Conservation (phyloP, 2,797 vertebrate genomes). For the Pangasius mekongensis region DNA sequence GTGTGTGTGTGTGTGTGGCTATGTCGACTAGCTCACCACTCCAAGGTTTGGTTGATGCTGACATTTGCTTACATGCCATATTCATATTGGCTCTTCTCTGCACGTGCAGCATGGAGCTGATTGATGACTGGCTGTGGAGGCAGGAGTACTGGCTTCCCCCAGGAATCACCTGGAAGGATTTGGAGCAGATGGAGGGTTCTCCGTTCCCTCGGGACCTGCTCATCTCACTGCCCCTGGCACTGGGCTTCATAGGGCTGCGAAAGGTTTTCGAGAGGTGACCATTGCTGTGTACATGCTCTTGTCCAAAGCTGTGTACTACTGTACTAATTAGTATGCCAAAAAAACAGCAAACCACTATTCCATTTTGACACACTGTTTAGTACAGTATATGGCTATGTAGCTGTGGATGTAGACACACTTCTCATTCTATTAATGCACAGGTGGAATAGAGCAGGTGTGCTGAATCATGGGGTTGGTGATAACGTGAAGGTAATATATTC, state of each 20-base stretch:
- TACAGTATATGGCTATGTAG: background rate
- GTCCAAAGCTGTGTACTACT: background rate
- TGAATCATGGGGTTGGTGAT: background rate
- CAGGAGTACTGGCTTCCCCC: slow-evolving; percentile 88
- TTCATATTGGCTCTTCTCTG: background rate
- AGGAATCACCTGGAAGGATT: slow-evolving; percentile 84
- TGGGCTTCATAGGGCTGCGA: slow-evolving; percentile 77
- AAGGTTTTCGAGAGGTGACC: slow-evolving; percentile 84
- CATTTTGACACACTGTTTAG: background rate
- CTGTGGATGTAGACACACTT: background rate
- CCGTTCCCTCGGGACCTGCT: slow-evolving; percentile 79
- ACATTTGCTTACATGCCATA: slow-evolving; percentile 15
- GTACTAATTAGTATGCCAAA: background rate
- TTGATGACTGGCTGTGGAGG: slow-evolving; percentile 81
- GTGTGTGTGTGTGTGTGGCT: background rate
- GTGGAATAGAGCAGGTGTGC: background rate
- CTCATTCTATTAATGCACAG: background rate
- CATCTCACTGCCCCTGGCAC: slow-evolving; percentile 76
- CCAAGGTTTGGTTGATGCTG: background rate
- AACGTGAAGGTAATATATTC: background rate
- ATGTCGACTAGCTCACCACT: background rate
- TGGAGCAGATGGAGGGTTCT: slow-evolving; percentile 76
- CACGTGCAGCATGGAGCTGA: slow-evolving; percentile 75
- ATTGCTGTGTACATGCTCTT: background rate
- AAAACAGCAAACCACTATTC: background rate